phyloP scores from a whole-genome alignment of 2,113 vertebrate species.

The Garra rufa region DNA sequence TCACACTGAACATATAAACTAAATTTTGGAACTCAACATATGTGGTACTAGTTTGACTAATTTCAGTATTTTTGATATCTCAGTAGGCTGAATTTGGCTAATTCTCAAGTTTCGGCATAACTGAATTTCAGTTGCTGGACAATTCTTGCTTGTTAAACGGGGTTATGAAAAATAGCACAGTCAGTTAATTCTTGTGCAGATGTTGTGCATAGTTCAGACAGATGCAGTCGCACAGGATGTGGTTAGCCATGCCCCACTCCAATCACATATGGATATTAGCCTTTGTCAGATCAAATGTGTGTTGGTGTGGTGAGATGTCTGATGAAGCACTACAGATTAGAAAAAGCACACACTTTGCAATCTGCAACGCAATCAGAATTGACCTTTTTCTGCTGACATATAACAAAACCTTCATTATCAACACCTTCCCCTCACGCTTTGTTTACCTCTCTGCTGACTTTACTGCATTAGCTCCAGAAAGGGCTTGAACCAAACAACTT shows the following conservation, averaged over 20 bases:
- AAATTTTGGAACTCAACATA: background rate
- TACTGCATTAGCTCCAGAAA: background rate
- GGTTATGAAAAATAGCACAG: background rate
- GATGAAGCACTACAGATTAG: conserved; percentile 36
- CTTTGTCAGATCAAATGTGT: background rate
- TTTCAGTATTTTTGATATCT: background rate
- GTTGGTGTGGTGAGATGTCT: background rate
- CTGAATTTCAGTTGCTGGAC: background rate
- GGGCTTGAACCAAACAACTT: background rate
- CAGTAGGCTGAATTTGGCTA: background rate
- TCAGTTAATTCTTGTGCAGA: conserved; percentile 37
- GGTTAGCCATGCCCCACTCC: conserved; percentile 42
- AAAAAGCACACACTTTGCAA: conserved; percentile 4
- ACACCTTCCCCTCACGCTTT: background rate
- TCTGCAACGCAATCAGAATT: conserved; percentile 7
- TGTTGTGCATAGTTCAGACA: conserved; percentile 32
- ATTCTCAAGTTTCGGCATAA: background rate
- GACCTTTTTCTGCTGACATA: conserved; percentile 40
- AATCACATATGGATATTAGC: conserved; percentile 24
- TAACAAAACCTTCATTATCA: conserved; percentile 37
- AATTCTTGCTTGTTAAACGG: background rate
- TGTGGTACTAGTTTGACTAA: background rate
- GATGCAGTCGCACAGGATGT: conserved; percentile 49
- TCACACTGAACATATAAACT: background rate
- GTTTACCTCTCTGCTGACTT: background rate